These are phyloP conservation scores for Struthidea cinerea DNA, from an alignment of 2,113 vertebrate species.

Conservation along the genomic window DNA sequence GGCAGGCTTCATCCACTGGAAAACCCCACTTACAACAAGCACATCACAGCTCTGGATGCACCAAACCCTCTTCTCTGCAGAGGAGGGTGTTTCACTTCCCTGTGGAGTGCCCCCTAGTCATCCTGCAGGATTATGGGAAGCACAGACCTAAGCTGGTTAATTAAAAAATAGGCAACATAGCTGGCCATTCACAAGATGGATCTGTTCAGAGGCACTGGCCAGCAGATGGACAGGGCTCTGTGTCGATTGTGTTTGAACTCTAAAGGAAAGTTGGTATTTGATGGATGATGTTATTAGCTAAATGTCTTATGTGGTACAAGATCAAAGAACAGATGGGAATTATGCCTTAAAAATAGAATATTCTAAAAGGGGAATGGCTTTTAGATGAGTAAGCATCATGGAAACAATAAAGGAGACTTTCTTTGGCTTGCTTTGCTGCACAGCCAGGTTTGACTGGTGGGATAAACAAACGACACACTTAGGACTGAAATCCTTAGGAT, in stretches of 20 bases:
- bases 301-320: slow-evolving; percentile 69
- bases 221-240: slow-evolving; percentile 48
- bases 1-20: not conserved
- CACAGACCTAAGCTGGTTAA: not conserved
- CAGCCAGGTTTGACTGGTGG: slow-evolving; percentile 25
- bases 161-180: slow-evolving; percentile 40
- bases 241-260: slow-evolving; percentile 49
- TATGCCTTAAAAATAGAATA: slow-evolving; percentile 72
- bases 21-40: not conserved
- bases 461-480: slow-evolving; percentile 21
- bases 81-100: not conserved
- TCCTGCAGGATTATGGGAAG: not conserved
- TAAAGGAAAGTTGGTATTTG: slow-evolving; percentile 57
- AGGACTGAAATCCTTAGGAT: not conserved
- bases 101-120: not conserved
- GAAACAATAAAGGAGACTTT: slow-evolving; percentile 70
- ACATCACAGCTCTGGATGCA: not conserved
- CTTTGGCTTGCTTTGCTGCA: slow-evolving; percentile 57
- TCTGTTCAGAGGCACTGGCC: slow-evolving; percentile 42
- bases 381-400: slow-evolving; percentile 60
- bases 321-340: slow-evolving; percentile 76
- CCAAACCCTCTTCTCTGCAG: accelerated
- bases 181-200: slow-evolving; percentile 38
- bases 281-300: slow-evolving; percentile 63
- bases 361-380: slow-evolving; percentile 69